These are phyloP conservation scores for Pseudolaguvia tuberculata DNA, from an alignment of 2,113 vertebrate species.

Conservation along the genomic window DNA sequence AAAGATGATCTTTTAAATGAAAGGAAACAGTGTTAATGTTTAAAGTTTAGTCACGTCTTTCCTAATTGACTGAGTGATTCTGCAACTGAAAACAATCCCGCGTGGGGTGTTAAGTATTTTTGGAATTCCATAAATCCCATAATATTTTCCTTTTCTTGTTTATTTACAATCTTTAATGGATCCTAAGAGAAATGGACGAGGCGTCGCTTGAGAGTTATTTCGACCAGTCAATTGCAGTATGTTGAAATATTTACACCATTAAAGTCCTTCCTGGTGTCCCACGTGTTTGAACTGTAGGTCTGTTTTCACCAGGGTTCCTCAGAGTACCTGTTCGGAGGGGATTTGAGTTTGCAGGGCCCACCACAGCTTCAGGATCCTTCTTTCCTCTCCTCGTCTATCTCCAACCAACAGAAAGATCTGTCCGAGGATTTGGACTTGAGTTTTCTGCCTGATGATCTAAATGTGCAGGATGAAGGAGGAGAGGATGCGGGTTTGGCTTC, in stretches of 20 bases:
- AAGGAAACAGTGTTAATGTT: neutral
- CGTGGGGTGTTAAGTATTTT: neutral
- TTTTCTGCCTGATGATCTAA: slow-evolving; percentile 84
- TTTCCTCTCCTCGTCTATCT: slow-evolving; percentile 43
- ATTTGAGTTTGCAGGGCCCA: slow-evolving; percentile 54
- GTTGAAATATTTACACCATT: slow-evolving; percentile 36
- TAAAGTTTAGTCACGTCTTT: neutral
- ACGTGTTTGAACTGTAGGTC: neutral
- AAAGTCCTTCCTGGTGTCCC: neutral
- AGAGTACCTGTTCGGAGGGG: slow-evolving; percentile 58
- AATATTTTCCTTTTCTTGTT: neutral
- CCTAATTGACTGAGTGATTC: neutral
- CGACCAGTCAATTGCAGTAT: slow-evolving; percentile 68
- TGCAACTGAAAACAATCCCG: neutral
- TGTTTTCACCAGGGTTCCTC: slow-evolving; percentile 58
- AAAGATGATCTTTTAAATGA: too few relatives aligned
- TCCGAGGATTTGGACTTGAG: slow-evolving; percentile 79
- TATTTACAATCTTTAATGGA: slow-evolving; percentile 8
- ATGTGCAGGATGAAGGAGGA: slow-evolving; percentile 57
- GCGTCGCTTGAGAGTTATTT: slow-evolving; percentile 72
- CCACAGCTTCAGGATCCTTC: slow-evolving; percentile 52
- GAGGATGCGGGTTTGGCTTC: slow-evolving; percentile 38
- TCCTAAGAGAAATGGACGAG: slow-evolving; percentile 61
- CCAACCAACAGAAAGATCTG: slow-evolving; percentile 58
- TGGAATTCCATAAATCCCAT: neutral